Percentiles rank a stretch among this genome's conserved stretches.
Evolutionary conservation across 2,797 vertebrate genomes (phyloP).

Genomic region (Enteromius argenteus): DNA sequence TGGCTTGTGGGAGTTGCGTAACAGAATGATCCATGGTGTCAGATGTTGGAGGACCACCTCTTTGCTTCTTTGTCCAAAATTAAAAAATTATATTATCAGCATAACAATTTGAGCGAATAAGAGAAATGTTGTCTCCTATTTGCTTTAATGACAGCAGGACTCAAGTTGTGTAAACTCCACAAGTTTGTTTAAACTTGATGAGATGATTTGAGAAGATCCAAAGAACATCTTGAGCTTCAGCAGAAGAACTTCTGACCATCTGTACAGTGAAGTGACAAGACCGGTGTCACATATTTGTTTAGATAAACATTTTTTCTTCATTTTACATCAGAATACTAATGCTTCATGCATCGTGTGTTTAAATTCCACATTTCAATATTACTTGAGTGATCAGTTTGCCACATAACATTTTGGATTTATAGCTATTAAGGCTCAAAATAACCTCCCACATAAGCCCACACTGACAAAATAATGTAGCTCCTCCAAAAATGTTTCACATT

Average conservation of each 20-base stretch:
- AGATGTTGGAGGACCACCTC: background rate
- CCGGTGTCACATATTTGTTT: background rate
- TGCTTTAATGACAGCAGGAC: background rate
- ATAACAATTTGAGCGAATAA: background rate
- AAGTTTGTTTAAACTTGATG: background rate
- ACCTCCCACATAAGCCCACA: slow-evolving; percentile 2
- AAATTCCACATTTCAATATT: background rate
- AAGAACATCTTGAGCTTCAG: background rate
- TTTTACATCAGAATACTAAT: background rate
- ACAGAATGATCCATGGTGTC: background rate
- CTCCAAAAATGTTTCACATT: background rate
- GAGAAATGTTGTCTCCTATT: background rate
- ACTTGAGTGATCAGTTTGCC: background rate
- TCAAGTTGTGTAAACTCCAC: background rate
- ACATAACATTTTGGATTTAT: slow-evolving; percentile 9
- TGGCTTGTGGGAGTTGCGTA: background rate
- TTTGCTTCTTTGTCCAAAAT: background rate
- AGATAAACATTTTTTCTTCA: background rate
- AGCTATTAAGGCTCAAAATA: background rate
- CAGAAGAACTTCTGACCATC: background rate
- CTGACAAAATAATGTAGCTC: background rate
- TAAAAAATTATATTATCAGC: background rate
- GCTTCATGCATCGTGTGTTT: background rate
- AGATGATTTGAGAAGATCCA: background rate
- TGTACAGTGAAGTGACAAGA: background rate